phyloP scores from a whole-genome alignment of 2,113 vertebrate genomes.

The Lota lota region DNA sequence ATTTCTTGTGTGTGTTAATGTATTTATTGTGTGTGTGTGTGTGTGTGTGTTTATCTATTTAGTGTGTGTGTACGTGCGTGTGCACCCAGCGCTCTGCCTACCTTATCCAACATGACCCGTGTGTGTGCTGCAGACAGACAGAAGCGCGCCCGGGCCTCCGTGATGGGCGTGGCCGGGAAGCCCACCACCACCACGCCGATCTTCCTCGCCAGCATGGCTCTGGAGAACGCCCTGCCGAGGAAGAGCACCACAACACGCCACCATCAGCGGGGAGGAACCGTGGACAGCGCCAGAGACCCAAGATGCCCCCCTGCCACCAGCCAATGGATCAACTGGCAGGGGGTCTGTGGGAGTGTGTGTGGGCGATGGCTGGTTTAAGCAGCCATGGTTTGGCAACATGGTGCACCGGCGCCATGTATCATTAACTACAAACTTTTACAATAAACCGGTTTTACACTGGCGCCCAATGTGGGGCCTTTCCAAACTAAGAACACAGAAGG shows the following conservation, averaged over 20 bases:
- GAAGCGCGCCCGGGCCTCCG: slow-evolving; percentile 88
- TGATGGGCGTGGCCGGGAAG: slow-evolving; percentile 88
- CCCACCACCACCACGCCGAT: slow-evolving; percentile 91
- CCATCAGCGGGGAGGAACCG: not conserved
- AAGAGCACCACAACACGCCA: not conserved
- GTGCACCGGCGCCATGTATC: too few species aligned
- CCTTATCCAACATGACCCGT: slow-evolving; percentile 83
- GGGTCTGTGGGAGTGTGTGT: too few species aligned
- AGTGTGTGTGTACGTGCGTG: slow-evolving; percentile 11
- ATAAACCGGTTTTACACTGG: too few species aligned
- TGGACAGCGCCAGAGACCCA: too few species aligned
- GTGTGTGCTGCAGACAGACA: slow-evolving; percentile 88
- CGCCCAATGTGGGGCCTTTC: too few species aligned
- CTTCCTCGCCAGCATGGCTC: slow-evolving; percentile 81
- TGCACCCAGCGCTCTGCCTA: slow-evolving; percentile 54
- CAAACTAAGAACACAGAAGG: too few species aligned
- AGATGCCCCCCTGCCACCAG: too few species aligned
- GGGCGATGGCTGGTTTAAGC: too few species aligned
- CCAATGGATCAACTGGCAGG: too few species aligned
- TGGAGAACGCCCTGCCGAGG: slow-evolving; percentile 81
- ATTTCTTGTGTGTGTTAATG: not conserved
- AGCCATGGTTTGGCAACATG: too few species aligned
- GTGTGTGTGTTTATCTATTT: slow-evolving; percentile 1
- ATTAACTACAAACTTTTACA: too few species aligned
- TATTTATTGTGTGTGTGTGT: too few species aligned